phyloP scores from a whole-genome alignment of 2,888 invertebrate species.

The Lithosia quadra region DNA sequence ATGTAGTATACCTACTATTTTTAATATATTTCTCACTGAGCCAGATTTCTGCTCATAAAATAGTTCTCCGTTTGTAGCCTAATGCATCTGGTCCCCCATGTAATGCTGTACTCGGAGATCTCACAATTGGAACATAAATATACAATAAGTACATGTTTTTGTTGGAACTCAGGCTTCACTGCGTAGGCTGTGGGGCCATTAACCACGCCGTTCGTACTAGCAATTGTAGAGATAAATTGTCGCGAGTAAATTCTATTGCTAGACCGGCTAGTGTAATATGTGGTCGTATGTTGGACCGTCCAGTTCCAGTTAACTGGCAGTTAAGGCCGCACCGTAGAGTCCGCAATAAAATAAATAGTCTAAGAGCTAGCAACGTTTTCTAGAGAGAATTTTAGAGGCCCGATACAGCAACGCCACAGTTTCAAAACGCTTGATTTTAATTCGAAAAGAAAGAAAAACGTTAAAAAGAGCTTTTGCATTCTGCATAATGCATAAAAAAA shows the following conservation, averaged over 20 bases:
- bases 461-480: too few species aligned
- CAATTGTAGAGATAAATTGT: constrained; percentile 48
- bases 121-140: constrained; percentile 23
- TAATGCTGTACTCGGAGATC: constrained; percentile 6
- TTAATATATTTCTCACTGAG: too few species aligned
- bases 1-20: too few species aligned
- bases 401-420: too few species aligned
- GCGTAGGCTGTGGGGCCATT: constrained; percentile 43
- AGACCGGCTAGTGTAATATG: constrained; percentile 50
- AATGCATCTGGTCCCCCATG: background rate
- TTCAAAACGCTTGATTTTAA: too few species aligned
- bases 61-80: background rate
- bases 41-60: too few species aligned
- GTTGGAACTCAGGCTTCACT: constrained; percentile 19
- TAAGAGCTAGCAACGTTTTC: background rate
- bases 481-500: too few species aligned
- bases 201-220: constrained; percentile 40
- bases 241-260: constrained; percentile 56
- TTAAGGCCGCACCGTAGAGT: constrained; percentile 58
- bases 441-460: too few species aligned
- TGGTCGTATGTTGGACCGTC: constrained; percentile 40
- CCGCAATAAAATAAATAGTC: constrained; percentile 65
- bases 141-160: constrained; percentile 23
- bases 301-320: constrained; percentile 60
- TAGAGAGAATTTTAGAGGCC: background rate